These are phyloP conservation scores for Eupithecia pulchellata DNA, from an alignment of 2,888 invertebrate species.

Conservation along the genomic window DNA sequence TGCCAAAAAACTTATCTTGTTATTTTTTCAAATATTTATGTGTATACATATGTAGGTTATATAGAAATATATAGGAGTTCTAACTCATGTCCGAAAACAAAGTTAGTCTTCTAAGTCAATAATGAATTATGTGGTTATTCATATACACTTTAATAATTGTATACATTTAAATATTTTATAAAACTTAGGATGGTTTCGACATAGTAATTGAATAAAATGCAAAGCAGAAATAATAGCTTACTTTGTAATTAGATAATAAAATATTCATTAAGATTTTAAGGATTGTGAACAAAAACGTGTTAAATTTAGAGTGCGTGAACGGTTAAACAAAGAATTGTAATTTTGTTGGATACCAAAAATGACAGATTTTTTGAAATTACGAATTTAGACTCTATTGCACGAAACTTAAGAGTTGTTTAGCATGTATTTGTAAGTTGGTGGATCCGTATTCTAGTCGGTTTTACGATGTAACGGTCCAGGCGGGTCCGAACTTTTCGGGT, in stretches of 20 bases:
- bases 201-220: slow-evolving; percentile 39
- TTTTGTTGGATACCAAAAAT: slow-evolving; percentile 40
- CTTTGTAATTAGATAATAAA: slow-evolving; percentile 56
- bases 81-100: background rate
- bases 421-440: slow-evolving; percentile 40
- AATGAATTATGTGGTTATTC: background rate
- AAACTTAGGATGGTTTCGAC: too few relatives aligned
- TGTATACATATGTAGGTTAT: too few relatives aligned
- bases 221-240: slow-evolving; percentile 45
- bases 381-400: slow-evolving; percentile 42
- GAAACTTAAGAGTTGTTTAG: slow-evolving; percentile 43
- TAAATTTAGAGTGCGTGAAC: slow-evolving; percentile 70
- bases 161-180: too few relatives aligned
- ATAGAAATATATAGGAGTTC: background rate
- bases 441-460: slow-evolving; percentile 64
- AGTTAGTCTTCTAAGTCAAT: background rate
- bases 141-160: background rate
- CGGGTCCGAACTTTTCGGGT: slow-evolving; percentile 72
- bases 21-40: too few relatives aligned
- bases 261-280: slow-evolving; percentile 61
- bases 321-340: slow-evolving; percentile 60
- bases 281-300: slow-evolving; percentile 63
- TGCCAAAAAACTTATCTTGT: too few relatives aligned
- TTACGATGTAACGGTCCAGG: slow-evolving; percentile 76
- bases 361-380: slow-evolving; percentile 6